Evolutionary conservation across 2,888 invertebrate species (phyloP), one percentile per base, ranked within the genome.

Genomic region (Theodoxus fluviatilis): DNA sequence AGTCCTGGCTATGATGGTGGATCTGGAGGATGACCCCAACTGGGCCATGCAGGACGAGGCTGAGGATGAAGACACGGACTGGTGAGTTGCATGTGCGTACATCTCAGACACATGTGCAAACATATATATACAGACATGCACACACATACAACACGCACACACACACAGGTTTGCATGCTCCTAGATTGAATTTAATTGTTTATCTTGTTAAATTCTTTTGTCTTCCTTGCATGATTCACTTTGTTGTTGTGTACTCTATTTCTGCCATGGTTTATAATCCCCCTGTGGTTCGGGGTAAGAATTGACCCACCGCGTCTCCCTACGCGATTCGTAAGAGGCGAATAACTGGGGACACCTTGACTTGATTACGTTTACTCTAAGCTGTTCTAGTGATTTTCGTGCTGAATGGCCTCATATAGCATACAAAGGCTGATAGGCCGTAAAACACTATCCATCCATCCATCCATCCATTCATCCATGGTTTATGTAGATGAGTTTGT

Each of bases 11-110:
- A 76, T 87, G 81, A 87, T 87, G 86, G 84, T 86, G 4, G 86
- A 87, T 70, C 76, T 87, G 49, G 87, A 87, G 55, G 87, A 87
- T 22, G 87, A 87, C 37, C 78, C 78, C 3, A 83, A 85, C 35
- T 87, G 94, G 88, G 93, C 98, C 91, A 95, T 98, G 94, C 94
- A 96, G 52, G 88, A 88, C 75, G 94, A 95, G 83, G 91, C 94
- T 28, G 91, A 93, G 25, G 96, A 97, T 75, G 97, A 97, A 73
- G 98, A 98, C 84, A 94, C 93, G 82, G 96, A 97, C 79, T 90
- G 90, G 91, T 91, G 73, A 61, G 70, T 40, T 3, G n/a, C 18
- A 59, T 9, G 43, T 18, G n/a, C 33, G 18, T 15, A 3, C 2
- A 33, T 47, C 22, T 7, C 28, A 3, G n/a, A 18, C 25, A 57